phyloP scores from a whole-genome alignment of 37 sponge, comb jelly and placozoan genomes.

The Beroe ovata region DNA sequence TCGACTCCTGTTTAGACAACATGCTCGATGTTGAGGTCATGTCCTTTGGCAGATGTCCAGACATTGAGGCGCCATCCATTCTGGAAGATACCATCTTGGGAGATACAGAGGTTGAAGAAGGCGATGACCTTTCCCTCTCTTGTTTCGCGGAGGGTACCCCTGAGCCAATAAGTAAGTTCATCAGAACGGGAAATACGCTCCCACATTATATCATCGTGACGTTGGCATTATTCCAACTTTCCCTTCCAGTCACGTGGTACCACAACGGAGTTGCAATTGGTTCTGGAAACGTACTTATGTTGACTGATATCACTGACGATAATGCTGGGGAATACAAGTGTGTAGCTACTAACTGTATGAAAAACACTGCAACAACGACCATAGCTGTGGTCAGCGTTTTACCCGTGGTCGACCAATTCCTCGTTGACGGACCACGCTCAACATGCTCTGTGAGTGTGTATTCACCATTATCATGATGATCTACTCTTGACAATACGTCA shows the following conservation, averaged over 20 bases:
- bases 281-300: neutral
- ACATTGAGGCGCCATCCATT: neutral
- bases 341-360: constrained; percentile 32
- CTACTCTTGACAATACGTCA: too few relatives aligned
- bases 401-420: neutral
- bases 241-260: constrained; percentile 9
- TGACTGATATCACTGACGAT: neutral
- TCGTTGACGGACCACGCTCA: neutral
- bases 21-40: neutral
- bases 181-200: too few relatives aligned
- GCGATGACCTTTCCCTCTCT: neutral
- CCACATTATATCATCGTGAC: too few relatives aligned
- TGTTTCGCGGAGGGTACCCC: neutral
- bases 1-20: constrained; percentile 9
- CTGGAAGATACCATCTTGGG: neutral
- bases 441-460: constrained; percentile 1
- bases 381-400: neutral
- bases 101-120: neutral
- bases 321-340: constrained; percentile 2
- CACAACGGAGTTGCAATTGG: neutral
- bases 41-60: constrained; percentile 3
- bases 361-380: neutral
- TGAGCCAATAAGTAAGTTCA: constrained; percentile 1
- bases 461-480: too few relatives aligned
- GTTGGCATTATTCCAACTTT: too few relatives aligned